Evolutionary conservation across 23 tunicate genomes (phyloP).

Genomic region (Botrylloides violaceus): DNA sequence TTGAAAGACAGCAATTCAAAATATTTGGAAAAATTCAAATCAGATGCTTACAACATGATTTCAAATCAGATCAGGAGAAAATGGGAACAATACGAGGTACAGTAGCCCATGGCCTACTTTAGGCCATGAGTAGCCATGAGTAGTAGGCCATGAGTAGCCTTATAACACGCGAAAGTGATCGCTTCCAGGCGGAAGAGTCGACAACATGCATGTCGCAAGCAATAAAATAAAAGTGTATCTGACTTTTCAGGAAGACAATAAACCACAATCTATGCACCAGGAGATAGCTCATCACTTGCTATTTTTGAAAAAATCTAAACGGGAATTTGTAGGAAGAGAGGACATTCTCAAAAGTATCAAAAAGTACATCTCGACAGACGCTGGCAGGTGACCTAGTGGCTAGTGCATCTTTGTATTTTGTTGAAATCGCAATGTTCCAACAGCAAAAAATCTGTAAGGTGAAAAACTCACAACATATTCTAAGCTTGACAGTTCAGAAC

Average conservation of each 20-base stretch:
- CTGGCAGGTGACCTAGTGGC: conserved; percentile 39
- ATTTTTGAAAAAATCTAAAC: conserved; percentile 20
- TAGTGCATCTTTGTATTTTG: too few relatives aligned
- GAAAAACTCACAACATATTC: too few relatives aligned
- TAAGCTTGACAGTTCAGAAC: too few relatives aligned
- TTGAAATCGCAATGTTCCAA: too few relatives aligned
- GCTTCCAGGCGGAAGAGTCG: too few relatives aligned
- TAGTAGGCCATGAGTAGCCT: too few relatives aligned
- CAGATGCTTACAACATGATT: conserved; percentile 2
- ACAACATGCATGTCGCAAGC: too few relatives aligned
- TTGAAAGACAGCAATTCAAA: not conserved
- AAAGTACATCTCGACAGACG: conserved; percentile 35
- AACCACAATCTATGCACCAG: not conserved
- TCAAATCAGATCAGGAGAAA: not conserved
- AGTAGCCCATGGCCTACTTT: too few relatives aligned
- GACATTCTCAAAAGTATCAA: conserved; percentile 32
- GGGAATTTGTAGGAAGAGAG: conserved; percentile 32
- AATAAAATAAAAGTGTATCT: not conserved
- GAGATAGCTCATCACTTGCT: conserved; percentile 22
- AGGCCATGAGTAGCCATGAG: too few relatives aligned
- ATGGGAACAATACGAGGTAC: not conserved
- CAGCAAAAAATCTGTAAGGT: too few relatives aligned
- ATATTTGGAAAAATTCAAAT: conserved; percentile 10
- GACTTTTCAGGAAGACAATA: not conserved
- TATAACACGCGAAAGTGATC: too few relatives aligned